Base-by-base conservation (phyloP, 2,888 invertebrate species). In the Drosophila infuscata region DNA sequence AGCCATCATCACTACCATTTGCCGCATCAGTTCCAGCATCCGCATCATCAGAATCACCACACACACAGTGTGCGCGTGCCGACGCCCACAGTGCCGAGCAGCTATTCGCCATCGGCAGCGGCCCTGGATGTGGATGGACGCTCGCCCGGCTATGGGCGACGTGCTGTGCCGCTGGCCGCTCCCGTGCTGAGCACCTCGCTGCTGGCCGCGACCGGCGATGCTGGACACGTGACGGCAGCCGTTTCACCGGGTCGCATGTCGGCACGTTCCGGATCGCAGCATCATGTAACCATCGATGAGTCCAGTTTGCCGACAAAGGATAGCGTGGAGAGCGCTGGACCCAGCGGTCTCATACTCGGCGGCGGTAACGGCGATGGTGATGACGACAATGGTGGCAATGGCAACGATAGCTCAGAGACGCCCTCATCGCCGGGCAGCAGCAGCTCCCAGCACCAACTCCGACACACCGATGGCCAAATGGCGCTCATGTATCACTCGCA, bases 171-270 rank as follows among this genome's bases (percentile, higher is more conserved):
- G 2, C 29, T 66, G 35, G 70, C 82, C 8, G 72, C 82, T 43
- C 58, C 89, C n/a, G 69, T 76, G 48, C 46, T 80, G 9, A 25
- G 46, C 83, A 63, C 67, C 75, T 59, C 83, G 1, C 33, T 79
- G 54, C 43, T 81, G n/a, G 57, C 59, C 20, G 43, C 73, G 8
- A 36, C 82, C n/a, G 59, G 60, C 8, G 79, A 83, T 9, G 51
- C 68, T n/a, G 65, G 53, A 0, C 60, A 59, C 29, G 95, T 95
- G 88, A 94, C 94, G 57, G 81, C 84, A 4, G 81, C 81, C 36
- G 68, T 91, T 0, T 94, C 94, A 68, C 96, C 96, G 32, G 94
- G 94, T 7, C 91, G 92, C 8, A 79, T 88, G 0, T 90, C 92
- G 8, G 91, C 92, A 17, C 91, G 93, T 0, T 88, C 91, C 46